Evolutionary conservation across 1,140 invertebrate genomes (phyloP).

Genomic region (Phocides pigmalion): DNA sequence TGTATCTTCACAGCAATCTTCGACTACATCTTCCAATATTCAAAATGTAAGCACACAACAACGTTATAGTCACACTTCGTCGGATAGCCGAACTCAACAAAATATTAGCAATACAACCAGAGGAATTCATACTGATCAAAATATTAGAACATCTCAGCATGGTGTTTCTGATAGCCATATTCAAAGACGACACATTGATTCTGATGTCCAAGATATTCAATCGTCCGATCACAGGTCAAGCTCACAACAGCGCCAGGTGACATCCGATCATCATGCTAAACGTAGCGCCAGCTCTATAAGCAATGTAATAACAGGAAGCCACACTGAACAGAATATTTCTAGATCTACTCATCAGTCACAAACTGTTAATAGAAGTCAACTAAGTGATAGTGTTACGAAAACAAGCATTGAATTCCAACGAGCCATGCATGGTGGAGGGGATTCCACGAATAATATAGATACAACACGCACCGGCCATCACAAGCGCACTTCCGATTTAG

Average conservation of each 20-base stretch:
- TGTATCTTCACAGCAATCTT: conserved; percentile 38
- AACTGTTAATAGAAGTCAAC: conserved; percentile 59
- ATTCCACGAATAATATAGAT: conserved; percentile 44
- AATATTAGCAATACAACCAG: conserved; percentile 26
- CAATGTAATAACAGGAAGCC: conserved; percentile 34
- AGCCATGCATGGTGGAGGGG: conserved; percentile 74
- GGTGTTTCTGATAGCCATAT: conserved; percentile 30
- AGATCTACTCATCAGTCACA: conserved; percentile 57
- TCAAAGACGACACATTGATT: conserved; percentile 17
- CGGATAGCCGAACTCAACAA: conserved; percentile 29
- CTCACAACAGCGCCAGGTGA: conserved; percentile 25
- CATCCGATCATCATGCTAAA: conserved; percentile 32
- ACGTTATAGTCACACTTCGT: conserved; percentile 26
- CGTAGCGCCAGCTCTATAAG: conserved; percentile 36
- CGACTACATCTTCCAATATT: conserved; percentile 28
- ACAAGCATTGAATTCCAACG: conserved; percentile 77
- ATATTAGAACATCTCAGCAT: conserved; percentile 38
- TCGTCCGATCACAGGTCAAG: conserved; percentile 4
- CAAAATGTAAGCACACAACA: conserved; percentile 35
- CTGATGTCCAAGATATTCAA: conserved; percentile 21
- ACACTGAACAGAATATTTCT: conserved; percentile 38
- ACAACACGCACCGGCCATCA: conserved; percentile 78
- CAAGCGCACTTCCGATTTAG: conserved; percentile 89
- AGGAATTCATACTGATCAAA: conserved; percentile 23
- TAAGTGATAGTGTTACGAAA: conserved; percentile 73